These are phyloP conservation scores for Amblyjoppa fuscipennis DNA, from an alignment of 2,888 invertebrate species.

Conservation along the genomic window DNA sequence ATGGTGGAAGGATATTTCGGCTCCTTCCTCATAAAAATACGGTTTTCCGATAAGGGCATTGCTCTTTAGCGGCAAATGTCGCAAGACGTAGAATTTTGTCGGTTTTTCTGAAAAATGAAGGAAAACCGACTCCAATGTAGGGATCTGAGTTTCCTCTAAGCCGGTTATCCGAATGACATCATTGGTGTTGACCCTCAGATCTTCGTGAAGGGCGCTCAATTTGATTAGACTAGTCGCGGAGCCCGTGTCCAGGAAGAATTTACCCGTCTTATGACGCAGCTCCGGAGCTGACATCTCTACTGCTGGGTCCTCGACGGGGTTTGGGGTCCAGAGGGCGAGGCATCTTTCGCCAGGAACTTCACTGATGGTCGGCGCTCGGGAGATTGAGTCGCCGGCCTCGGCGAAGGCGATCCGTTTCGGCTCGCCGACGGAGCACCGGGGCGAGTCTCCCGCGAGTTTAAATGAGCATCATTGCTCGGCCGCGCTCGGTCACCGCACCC, in stretches of 20 bases:
- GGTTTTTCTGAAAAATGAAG: too few relatives aligned
- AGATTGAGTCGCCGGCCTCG: neutral
- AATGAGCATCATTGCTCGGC: neutral
- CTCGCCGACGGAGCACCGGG: neutral
- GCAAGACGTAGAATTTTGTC: too few relatives aligned
- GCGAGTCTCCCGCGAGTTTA: slow-evolving; percentile 11
- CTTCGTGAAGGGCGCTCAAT: neutral
- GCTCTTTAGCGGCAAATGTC: too few relatives aligned
- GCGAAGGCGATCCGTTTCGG: neutral
- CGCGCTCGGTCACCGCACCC: neutral
- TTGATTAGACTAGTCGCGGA: slow-evolving; percentile 23
- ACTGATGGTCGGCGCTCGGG: neutral
- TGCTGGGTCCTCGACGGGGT: neutral
- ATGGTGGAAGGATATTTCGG: too few relatives aligned
- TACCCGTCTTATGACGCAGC: neutral
- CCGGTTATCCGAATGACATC: too few relatives aligned
- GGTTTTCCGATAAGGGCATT: too few relatives aligned
- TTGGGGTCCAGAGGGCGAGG: slow-evolving; percentile 1
- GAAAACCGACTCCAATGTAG: too few relatives aligned
- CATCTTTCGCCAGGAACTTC: neutral
- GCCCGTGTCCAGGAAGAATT: slow-evolving; percentile 29
- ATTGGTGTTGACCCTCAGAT: too few relatives aligned
- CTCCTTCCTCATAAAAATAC: too few relatives aligned
- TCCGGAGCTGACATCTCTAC: slow-evolving; percentile 10
- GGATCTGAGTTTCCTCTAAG: too few relatives aligned